Evolutionary conservation across 2,888 invertebrate genomes (phyloP), one percentile per base, ranked within the genome.

Genomic region (Aleiodes testaceus): DNA sequence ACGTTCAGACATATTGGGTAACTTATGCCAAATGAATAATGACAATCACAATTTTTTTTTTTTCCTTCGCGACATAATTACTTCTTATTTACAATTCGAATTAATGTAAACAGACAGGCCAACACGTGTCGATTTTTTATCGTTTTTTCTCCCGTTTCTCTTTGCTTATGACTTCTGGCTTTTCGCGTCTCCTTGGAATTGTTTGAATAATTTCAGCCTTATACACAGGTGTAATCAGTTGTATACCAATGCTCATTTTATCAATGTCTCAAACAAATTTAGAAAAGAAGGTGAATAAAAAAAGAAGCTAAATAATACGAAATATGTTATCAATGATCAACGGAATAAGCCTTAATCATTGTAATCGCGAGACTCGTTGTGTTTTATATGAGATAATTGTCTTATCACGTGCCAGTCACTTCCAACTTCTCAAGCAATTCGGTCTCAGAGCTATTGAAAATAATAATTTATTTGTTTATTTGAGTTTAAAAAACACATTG

Each of bases 1-100:
- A 14, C 22, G 22, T n/a, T 22, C n/a, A n/a, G 12, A 26, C n/a
- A 53, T 20, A 53, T 53, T 53, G n/a, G n/a, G 0, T 5, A 14
- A 20, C 20, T 52, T 22, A 52, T 52, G 22, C 30, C 3, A 30
- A 30, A 30, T 26, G n/a, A 44, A 66, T 66, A 11, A 53, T 53
- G 16, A 44, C 53, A 44, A 26, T 42, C 18, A 14, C 44, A 89
- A n/a, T 84, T 79, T 36, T 88, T 85, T 9, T 86, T 87, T 78
- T 89, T 89, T 49, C 82, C 80, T 52, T 88, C 79, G 66, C 88
- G 86, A 52, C 84, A 84, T 16, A 63, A 36, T 49, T 49, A 5
- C 12, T 52, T 18, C 16, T 50, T 4, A 16, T 22, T 20, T 52
- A 52, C 50, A 52, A 12, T 14, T 52, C 12, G 52, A 30, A 30